phyloP scores from a whole-genome alignment of 2,888 invertebrate species.

The Lasioglossum leucozonium region DNA sequence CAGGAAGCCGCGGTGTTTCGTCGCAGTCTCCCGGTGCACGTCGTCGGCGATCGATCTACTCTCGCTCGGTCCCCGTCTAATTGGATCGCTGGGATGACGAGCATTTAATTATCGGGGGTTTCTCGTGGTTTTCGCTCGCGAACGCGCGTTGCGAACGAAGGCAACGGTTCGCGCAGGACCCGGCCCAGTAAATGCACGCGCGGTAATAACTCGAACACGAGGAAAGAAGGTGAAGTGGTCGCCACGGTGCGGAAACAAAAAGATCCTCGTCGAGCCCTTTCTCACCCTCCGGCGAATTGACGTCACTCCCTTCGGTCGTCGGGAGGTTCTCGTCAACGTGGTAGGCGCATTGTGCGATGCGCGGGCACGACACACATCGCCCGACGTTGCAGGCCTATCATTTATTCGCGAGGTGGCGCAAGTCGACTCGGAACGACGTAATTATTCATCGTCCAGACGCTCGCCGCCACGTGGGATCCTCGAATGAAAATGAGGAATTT shows the following conservation, averaged over 20 bases:
- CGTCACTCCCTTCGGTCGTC: conserved; percentile 39
- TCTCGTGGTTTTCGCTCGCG: background rate
- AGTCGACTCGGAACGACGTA: conserved; percentile 31
- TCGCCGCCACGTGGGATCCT: background rate
- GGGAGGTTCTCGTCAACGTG: conserved; percentile 39
- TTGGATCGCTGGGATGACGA: conserved; percentile 28
- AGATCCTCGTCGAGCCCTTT: conserved; percentile 39
- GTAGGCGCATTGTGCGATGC: conserved; percentile 20
- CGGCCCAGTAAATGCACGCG: conserved; percentile 29
- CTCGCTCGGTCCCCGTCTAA: conserved; percentile 19
- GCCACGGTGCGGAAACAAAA: conserved; percentile 1
- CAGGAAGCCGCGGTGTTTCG: background rate
- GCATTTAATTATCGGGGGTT: conserved; percentile 33
- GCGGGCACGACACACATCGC: conserved; percentile 33
- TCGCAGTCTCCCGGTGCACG: background rate
- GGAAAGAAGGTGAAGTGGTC: conserved; percentile 48
- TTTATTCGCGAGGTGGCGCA: conserved; percentile 39
- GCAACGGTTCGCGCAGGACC: background rate
- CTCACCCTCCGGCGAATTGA: conserved; percentile 37
- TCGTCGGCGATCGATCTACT: background rate
- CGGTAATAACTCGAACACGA: conserved; percentile 35
- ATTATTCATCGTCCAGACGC: conserved; percentile 47
- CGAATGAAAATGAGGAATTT: conserved; percentile 25
- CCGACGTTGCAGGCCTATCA: conserved; percentile 31
- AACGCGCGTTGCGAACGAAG: background rate